Evolutionary conservation across 2,888 invertebrate species (phyloP).

Genomic region (Melanostoma mellinum): DNA sequence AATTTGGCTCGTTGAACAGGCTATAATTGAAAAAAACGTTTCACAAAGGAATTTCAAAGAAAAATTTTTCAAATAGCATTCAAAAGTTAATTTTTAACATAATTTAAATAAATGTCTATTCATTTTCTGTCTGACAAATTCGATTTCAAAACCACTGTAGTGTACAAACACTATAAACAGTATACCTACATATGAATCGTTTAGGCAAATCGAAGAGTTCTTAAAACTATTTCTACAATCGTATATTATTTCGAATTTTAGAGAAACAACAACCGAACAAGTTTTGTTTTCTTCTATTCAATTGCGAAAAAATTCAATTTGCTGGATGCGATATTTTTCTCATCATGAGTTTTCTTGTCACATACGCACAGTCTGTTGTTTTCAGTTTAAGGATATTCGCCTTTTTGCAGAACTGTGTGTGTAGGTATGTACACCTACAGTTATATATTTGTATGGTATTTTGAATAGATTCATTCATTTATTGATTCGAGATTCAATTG

Average conservation of each 20-base stretch:
- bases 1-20: too few relatives aligned
- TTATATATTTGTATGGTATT: slow-evolving; percentile 15
- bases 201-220: too few relatives aligned
- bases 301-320: slow-evolving; percentile 56
- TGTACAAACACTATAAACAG: background rate
- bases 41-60: too few relatives aligned
- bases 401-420: background rate
- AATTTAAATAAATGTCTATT: too few relatives aligned
- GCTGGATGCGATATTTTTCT: slow-evolving; percentile 43
- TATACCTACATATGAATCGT: background rate
- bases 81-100: too few relatives aligned
- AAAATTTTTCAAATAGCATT: too few relatives aligned
- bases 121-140: too few relatives aligned
- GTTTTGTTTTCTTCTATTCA: slow-evolving; percentile 43
- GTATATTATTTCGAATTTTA: slow-evolving; percentile 43
- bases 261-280: slow-evolving; percentile 27
- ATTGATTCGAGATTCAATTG: slow-evolving; percentile 12
- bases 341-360: slow-evolving; percentile 25
- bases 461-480: slow-evolving; percentile 1
- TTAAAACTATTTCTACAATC: too few relatives aligned
- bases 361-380: slow-evolving; percentile 19
- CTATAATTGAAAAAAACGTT: too few relatives aligned
- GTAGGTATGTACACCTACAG: background rate
- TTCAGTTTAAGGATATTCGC: background rate
- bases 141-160: background rate